Percentiles rank a stretch among this genome's conserved stretches.
Conservation (phyloP, 2,113 vertebrate species). For the Pollimyrus isidori region DNA sequence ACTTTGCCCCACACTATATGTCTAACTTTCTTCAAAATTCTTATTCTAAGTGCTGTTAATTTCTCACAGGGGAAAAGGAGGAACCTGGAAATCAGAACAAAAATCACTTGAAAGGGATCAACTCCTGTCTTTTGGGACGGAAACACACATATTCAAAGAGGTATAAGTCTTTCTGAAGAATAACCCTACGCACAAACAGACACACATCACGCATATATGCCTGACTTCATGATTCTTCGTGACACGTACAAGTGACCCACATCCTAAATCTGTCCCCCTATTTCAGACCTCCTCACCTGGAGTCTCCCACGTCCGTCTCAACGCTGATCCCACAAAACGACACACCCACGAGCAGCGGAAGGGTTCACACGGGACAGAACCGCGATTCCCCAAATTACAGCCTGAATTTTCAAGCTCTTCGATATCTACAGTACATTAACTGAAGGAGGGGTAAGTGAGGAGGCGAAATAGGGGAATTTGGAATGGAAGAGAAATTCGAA, state of each 20-base stretch:
- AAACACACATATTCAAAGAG: background rate
- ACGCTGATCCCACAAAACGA: background rate
- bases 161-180: background rate
- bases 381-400: no score
- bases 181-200: background rate
- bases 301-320: background rate
- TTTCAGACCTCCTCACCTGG: background rate
- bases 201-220: background rate
- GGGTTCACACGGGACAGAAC: background rate
- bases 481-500: background rate
- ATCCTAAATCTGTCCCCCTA: background rate
- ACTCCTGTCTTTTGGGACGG: slow-evolving; percentile 37
- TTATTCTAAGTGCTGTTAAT: slow-evolving; percentile 67
- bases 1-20: background rate
- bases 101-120: slow-evolving; percentile 47
- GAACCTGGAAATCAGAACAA: slow-evolving; percentile 57
- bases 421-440: background rate
- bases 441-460: background rate
- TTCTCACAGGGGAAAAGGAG: slow-evolving; percentile 46
- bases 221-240: background rate
- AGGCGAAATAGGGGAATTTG: background rate
- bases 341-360: background rate
- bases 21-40: background rate
- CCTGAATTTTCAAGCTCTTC: background rate
- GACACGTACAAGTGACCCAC: background rate